A percentile compares a stretch with the other conserved stretches of the same genome.
Evolutionary conservation across 30 jellyfish, hydroid and myxozoan genomes (phyloP).

Genomic region (Nemopilema nomurai): DNA sequence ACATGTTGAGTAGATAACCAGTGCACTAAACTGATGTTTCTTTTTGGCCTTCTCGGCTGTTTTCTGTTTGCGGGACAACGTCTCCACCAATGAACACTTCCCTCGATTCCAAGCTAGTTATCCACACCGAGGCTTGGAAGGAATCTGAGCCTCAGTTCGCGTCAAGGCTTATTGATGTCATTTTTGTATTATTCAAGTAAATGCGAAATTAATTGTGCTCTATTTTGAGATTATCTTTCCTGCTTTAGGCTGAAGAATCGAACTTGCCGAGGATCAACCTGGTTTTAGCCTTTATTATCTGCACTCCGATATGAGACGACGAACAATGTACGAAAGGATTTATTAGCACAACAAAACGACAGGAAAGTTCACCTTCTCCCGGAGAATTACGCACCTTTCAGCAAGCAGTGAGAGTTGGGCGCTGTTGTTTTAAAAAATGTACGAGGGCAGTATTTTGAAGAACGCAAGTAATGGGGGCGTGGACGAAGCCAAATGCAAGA

Average conservation of each 20-base stretch:
- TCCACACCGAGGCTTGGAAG: neutral
- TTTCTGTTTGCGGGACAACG: neutral
- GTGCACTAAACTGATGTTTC: too few relatives aligned
- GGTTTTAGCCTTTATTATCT: neutral
- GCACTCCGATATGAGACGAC: neutral
- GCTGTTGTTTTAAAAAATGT: neutral
- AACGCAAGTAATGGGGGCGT: neutral
- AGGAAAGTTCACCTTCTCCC: constrained; percentile 1
- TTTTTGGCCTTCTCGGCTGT: neutral
- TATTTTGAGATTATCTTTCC: neutral
- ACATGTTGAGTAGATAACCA: too few relatives aligned
- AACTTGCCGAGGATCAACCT: neutral
- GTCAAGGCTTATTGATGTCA: neutral
- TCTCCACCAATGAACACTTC: neutral
- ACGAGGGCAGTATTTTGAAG: neutral
- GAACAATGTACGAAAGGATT: constrained; percentile 23
- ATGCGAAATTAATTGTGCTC: neutral
- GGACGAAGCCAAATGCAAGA: constrained; percentile 35
- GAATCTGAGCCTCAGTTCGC: neutral
- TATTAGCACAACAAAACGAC: constrained; percentile 27
- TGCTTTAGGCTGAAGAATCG: neutral
- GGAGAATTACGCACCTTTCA: neutral
- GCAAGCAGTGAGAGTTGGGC: neutral
- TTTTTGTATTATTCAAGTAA: neutral
- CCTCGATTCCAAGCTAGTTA: neutral